phyloP scores from a whole-genome alignment of 2,113 vertebrate genomes.

The Rana temporaria region DNA sequence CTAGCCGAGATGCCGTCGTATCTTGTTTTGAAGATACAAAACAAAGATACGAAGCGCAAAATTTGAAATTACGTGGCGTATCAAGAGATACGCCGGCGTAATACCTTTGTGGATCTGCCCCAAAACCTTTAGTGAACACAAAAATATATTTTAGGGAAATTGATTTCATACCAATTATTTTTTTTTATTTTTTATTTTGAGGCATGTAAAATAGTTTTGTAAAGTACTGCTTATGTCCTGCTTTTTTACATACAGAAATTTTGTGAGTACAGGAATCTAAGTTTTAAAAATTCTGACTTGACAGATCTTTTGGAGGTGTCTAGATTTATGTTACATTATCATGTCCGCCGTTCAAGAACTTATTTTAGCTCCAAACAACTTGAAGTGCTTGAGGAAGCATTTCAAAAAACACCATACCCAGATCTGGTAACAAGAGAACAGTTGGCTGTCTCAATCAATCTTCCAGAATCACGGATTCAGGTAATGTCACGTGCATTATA shows the following conservation, averaged over 20 bases:
- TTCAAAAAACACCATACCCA: conserved; percentile 80
- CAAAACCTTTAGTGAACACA: too few species aligned
- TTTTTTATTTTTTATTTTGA: too few species aligned
- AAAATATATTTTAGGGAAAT: too few species aligned
- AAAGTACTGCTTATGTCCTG: too few species aligned
- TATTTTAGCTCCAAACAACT: conserved; percentile 78
- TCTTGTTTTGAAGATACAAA: too few species aligned
- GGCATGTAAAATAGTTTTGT: too few species aligned
- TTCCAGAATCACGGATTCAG: conserved; percentile 82
- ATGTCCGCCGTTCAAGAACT: conserved; percentile 76
- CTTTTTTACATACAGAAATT: not conserved
- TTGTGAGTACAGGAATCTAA: not conserved
- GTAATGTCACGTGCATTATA: conserved; percentile 61
- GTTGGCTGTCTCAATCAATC: conserved; percentile 76
- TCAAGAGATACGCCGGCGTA: too few species aligned
- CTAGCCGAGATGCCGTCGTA: too few species aligned
- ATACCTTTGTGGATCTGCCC: too few species aligned
- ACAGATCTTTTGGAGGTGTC: conserved; percentile 78
- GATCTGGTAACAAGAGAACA: conserved; percentile 79
- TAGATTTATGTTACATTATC: conserved; percentile 71
- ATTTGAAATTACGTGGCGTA: too few species aligned
- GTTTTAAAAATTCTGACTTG: not conserved
- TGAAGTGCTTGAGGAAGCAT: conserved; percentile 78
- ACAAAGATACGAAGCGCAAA: too few species aligned
- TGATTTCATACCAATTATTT: too few species aligned